A percentile compares a stretch with the other conserved stretches of the same genome.
phyloP scores from a whole-genome alignment of 2,888 invertebrate species.

The Drosophila percnosoma region DNA sequence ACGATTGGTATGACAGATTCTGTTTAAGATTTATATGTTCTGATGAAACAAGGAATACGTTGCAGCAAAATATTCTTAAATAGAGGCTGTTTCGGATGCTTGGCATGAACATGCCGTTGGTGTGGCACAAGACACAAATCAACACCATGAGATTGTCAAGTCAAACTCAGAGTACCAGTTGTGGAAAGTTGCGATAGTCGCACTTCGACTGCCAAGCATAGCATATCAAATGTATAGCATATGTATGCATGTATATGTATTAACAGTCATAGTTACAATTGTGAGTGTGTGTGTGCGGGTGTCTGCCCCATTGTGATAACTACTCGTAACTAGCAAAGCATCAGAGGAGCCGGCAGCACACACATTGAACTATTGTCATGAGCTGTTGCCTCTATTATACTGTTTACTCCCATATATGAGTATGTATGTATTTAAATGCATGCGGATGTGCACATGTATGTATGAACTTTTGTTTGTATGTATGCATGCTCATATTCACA shows the following conservation, averaged over 20 bases:
- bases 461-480: background rate
- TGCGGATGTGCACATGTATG: slow-evolving; percentile 1
- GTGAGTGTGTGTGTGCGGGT: background rate
- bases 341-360: slow-evolving; percentile 37
- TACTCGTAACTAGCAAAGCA: slow-evolving; percentile 41
- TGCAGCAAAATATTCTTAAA: slow-evolving; percentile 3
- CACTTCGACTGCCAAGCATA: slow-evolving; percentile 31
- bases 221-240: slow-evolving; percentile 39
- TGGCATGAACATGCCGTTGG: slow-evolving; percentile 56
- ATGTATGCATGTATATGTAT: background rate
- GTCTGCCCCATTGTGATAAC: slow-evolving; percentile 50
- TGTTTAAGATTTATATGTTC: slow-evolving; percentile 9
- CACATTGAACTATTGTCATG: slow-evolving; percentile 65
- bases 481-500: slow-evolving; percentile 2
- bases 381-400: slow-evolving; percentile 60
- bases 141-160: slow-evolving; percentile 69
- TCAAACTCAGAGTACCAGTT: slow-evolving; percentile 64
- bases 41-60: slow-evolving; percentile 22
- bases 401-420: slow-evolving; percentile 49
- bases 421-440: slow-evolving; percentile 3
- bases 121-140: slow-evolving; percentile 70
- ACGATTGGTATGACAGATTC: slow-evolving; percentile 1
- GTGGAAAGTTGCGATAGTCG: slow-evolving; percentile 62
- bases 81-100: slow-evolving; percentile 29
- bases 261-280: slow-evolving; percentile 11